Conservation (phyloP, 2,888 invertebrate species). For the Leucophora obtusa region DNA sequence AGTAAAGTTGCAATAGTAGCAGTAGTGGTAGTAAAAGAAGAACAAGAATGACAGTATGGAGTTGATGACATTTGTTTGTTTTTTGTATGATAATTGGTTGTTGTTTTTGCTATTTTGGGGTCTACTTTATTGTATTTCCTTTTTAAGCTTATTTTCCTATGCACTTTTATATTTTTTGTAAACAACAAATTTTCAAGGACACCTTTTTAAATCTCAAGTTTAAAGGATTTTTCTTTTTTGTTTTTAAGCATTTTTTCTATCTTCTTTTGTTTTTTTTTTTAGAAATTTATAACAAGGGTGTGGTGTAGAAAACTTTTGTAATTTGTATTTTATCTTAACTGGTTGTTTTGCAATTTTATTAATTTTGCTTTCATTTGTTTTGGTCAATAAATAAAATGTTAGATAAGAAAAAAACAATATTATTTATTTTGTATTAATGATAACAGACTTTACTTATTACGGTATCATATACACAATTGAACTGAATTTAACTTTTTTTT, state of each 20-base stretch:
- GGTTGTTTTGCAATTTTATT: constrained; percentile 9
- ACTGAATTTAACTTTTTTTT: neutral
- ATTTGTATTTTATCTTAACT: neutral
- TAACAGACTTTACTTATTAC: neutral
- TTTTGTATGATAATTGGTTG: constrained; percentile 5
- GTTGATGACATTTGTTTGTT: constrained; percentile 17
- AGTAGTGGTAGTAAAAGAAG: neutral
- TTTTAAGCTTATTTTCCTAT: constrained; percentile 7
- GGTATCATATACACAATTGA: neutral
- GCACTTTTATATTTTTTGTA: neutral
- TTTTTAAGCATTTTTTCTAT: neutral
- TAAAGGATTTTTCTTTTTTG: neutral
- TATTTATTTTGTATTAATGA: neutral
- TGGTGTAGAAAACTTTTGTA: neutral
- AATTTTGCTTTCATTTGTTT: constrained; percentile 40
- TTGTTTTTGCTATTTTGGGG: constrained; percentile 28
- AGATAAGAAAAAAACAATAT: constrained; percentile 27
- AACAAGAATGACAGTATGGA: neutral
- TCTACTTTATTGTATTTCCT: constrained; percentile 30
- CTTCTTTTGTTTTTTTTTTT: constrained; percentile 1
- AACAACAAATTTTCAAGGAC: constrained; percentile 27
- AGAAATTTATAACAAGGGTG: neutral
- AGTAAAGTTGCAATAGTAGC: constrained; percentile 6
- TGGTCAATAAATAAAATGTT: constrained; percentile 36
- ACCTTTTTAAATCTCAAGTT: constrained; percentile 8